Conservation (phyloP, 2,113 vertebrate genomes). For the Conger conger region DNA sequence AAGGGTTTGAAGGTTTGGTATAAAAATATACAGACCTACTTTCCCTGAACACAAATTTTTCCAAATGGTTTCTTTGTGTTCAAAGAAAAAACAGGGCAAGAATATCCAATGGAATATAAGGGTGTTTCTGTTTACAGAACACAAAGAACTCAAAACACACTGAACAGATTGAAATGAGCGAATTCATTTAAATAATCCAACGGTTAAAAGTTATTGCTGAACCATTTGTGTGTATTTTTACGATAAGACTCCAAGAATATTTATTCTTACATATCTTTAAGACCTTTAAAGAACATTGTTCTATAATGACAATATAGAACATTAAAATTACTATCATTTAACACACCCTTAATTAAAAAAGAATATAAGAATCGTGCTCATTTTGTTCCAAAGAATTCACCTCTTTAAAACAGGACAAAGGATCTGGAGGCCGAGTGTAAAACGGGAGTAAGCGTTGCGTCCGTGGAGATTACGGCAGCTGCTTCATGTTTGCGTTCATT, state of each 20-base stretch:
- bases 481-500: not conserved
- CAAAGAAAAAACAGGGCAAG: not conserved
- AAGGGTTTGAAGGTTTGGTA: not conserved
- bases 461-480: not conserved
- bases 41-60: not conserved
- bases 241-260: not conserved
- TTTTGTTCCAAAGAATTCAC: not conserved
- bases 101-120: not conserved
- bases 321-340: too few relatives aligned
- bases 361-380: not conserved
- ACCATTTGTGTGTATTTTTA: not conserved
- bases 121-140: not conserved
- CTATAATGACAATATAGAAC: too few relatives aligned
- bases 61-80: not conserved
- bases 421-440: not conserved
- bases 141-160: not conserved
- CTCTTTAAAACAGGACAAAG: not conserved
- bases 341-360: not conserved
- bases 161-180: not conserved
- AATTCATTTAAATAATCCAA: not conserved
- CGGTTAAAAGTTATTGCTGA: not conserved
- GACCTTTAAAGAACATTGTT: too few relatives aligned
- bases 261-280: too few relatives aligned
- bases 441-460: not conserved
- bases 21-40: not conserved